These are phyloP conservation scores for Varroa destructor DNA, from an alignment of 1,140 invertebrate species.

Conservation along the genomic window DNA sequence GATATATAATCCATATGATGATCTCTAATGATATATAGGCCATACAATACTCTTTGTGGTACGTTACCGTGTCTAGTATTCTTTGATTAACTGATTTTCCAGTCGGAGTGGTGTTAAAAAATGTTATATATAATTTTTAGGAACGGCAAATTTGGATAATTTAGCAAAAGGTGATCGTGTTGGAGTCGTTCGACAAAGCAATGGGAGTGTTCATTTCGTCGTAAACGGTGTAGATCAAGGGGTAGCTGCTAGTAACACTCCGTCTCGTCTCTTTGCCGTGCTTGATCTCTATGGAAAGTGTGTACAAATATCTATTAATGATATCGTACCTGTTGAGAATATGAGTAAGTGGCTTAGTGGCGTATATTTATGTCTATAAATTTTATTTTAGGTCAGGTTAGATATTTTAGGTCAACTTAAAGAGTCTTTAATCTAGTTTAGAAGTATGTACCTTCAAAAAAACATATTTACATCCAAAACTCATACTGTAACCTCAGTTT, in stretches of 20 bases:
- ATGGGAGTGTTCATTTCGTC: constrained; percentile 72
- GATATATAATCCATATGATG: too few species aligned
- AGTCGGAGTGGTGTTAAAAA: too few species aligned
- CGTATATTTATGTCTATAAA: too few species aligned
- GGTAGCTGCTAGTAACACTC: constrained; percentile 61
- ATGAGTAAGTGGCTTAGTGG: constrained; percentile 28
- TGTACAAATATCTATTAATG: constrained; percentile 57
- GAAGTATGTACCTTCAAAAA: background rate
- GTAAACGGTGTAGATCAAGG: constrained; percentile 78
- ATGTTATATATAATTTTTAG: too few species aligned
- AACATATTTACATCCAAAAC: background rate
- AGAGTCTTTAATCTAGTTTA: background rate
- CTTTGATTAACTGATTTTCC: too few species aligned
- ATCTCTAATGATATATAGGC: too few species aligned
- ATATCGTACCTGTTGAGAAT: constrained; percentile 33
- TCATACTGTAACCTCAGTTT: too few species aligned
- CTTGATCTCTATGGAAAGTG: constrained; percentile 85
- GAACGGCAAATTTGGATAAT: constrained; percentile 54
- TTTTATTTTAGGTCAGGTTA: too few species aligned
- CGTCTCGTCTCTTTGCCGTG: constrained; percentile 62
- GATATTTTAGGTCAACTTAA: too few species aligned
- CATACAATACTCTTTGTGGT: too few species aligned
- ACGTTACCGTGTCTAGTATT: too few species aligned
- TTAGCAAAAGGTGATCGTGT: constrained; percentile 69
- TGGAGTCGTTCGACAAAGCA: constrained; percentile 63